Percentiles rank a stretch among this genome's conserved stretches.
Evolutionary conservation across 2,797 vertebrate species (phyloP).

Genomic region (Lithobates pipiens): DNA sequence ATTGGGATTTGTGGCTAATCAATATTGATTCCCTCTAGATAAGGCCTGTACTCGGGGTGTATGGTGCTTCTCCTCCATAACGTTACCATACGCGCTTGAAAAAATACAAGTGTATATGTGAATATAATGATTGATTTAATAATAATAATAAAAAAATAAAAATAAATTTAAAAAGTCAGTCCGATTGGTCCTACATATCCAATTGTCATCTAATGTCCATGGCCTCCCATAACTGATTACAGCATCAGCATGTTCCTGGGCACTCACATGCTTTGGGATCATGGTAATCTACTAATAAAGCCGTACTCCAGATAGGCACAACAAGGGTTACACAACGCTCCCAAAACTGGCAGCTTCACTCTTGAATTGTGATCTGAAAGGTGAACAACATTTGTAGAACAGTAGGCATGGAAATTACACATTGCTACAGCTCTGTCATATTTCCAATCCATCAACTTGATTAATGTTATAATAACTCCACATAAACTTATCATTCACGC

Average conservation of each 20-base stretch:
- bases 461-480: constrained; percentile 84
- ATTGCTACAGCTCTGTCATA: constrained; percentile 80
- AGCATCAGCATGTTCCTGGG: neutral
- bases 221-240: neutral
- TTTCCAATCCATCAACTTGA: constrained; percentile 85
- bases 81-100: too few species aligned
- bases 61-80: too few species aligned
- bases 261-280: neutral
- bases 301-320: neutral
- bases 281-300: neutral
- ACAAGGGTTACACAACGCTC: constrained; percentile 4
- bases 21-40: too few species aligned
- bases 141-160: too few species aligned
- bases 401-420: constrained; percentile 83
- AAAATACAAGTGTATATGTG: too few species aligned
- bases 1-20: too few species aligned
- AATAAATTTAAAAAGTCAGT: too few species aligned
- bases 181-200: neutral
- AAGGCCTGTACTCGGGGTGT: too few species aligned
- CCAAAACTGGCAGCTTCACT: constrained; percentile 27
- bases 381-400: constrained; percentile 83
- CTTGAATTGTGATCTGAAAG: constrained; percentile 74
- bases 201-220: neutral
- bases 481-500: constrained; percentile 82
- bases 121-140: too few species aligned